These are phyloP conservation scores for Zoanthus sansibaricus DNA, from an alignment of 92 coral and sea anemone genomes.

Conservation along the genomic window DNA sequence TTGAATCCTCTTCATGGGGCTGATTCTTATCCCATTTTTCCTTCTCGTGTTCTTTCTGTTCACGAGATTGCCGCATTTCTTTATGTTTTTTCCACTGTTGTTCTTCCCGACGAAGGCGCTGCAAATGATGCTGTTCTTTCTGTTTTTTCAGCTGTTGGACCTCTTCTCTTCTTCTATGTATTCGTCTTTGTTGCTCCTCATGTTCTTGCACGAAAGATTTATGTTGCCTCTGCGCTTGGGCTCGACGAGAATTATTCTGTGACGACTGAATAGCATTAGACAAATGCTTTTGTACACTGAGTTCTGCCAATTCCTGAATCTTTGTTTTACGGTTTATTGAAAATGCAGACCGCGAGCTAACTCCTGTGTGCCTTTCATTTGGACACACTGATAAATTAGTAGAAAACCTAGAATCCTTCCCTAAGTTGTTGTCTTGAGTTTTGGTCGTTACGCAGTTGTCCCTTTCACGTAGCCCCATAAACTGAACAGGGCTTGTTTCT, in stretches of 20 bases:
- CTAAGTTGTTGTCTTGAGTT: background rate
- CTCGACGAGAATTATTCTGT: background rate
- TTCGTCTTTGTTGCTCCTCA: constrained; percentile 28
- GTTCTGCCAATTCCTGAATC: constrained; percentile 13
- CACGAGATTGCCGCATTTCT: constrained; percentile 29
- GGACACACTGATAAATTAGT: constrained; percentile 17
- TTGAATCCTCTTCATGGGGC: background rate
- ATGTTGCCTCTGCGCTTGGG: background rate
- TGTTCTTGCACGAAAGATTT: constrained; percentile 3
- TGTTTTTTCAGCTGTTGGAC: constrained; percentile 29
- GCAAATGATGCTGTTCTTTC: constrained; percentile 41
- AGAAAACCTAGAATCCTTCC: constrained; percentile 1
- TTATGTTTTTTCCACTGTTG: constrained; percentile 39
- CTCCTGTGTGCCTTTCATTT: constrained; percentile 3
- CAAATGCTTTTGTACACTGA: constrained; percentile 40
- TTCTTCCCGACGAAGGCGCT: constrained; percentile 45
- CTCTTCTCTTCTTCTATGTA: constrained; percentile 19
- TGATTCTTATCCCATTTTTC: background rate
- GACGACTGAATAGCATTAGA: background rate
- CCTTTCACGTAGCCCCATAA: constrained; percentile 3
- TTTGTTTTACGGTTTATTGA: constrained; percentile 12
- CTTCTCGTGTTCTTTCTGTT: background rate
- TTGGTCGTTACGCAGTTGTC: background rate
- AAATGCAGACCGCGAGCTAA: background rate
- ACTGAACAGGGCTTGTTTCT: background rate